A percentile compares a stretch with the other conserved stretches of the same genome.
Evolutionary conservation across 2,888 invertebrate species (phyloP).

Genomic region (Ornithoptera alexandrae): DNA sequence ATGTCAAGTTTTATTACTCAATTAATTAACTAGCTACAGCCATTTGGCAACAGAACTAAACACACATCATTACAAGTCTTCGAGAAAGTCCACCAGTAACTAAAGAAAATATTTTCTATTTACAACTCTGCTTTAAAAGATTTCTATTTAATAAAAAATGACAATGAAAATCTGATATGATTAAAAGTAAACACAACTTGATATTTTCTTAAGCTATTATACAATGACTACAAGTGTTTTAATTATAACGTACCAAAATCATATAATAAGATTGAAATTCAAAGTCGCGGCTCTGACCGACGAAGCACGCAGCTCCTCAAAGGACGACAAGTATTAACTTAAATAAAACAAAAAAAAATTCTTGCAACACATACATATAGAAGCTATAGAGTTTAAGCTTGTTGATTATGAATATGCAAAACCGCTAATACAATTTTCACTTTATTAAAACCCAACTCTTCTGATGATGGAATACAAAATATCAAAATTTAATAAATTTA

Average conservation of each 20-base stretch:
- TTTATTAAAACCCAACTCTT: no score
- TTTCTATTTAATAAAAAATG: no score
- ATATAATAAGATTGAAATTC: neutral
- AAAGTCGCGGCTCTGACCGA: constrained; percentile 3
- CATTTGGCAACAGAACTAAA: no score
- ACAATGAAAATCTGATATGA: no score
- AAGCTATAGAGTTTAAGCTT: neutral
- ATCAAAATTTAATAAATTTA: neutral
- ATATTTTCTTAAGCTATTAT: neutral
- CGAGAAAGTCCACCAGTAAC: no score
- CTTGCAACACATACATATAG: neutral
- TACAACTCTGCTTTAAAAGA: no score
- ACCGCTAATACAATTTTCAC: no score
- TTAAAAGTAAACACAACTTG: neutral
- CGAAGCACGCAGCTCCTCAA: constrained; percentile 8
- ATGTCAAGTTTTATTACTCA: no score
- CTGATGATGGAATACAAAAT: neutral
- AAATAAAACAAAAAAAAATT: neutral
- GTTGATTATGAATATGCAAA: no score
- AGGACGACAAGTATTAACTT: constrained; percentile 6
- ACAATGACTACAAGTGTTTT: neutral
- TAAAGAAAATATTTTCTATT: no score
- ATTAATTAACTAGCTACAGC: no score
- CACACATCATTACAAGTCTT: no score
- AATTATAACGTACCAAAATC: neutral